Evolutionary conservation across 2,113 vertebrate species (phyloP).

Genomic region (Corythoichthys haematopterus): DNA sequence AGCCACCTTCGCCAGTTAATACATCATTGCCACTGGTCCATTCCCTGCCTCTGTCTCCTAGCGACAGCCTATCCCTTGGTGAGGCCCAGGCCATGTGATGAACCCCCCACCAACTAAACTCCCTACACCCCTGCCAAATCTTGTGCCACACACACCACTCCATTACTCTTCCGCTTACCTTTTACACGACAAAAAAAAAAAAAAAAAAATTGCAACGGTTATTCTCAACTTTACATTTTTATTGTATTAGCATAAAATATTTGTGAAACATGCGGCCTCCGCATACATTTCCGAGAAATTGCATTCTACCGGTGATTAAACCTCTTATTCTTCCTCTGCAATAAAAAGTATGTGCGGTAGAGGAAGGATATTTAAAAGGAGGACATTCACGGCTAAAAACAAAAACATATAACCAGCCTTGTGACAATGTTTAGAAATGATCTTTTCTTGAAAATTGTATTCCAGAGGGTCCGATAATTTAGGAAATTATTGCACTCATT

Average conservation of each 20-base stretch:
- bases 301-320: constrained; percentile 71
- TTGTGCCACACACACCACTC: constrained; percentile 63
- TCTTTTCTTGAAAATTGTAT: constrained; percentile 59
- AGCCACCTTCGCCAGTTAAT: constrained; percentile 88
- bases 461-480: constrained; percentile 40
- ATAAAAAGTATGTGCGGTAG: constrained; percentile 36
- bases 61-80: constrained; percentile 87
- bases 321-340: constrained; percentile 69
- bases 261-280: constrained; percentile 51
- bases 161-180: constrained; percentile 81
- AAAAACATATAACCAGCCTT: constrained; percentile 16
- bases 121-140: constrained; percentile 6
- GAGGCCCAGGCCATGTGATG: constrained; percentile 78
- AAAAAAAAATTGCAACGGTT: constrained; percentile 43
- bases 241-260: constrained; percentile 81
- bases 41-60: constrained; percentile 92
- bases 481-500: constrained; percentile 22
- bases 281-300: constrained; percentile 74
- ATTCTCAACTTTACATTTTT: constrained; percentile 84
- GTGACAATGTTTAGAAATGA: constrained; percentile 33
- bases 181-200: constrained; percentile 57
- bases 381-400: constrained; percentile 56
- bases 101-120: constrained; percentile 32
- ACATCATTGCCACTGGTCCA: constrained; percentile 91
- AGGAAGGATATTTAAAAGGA: constrained; percentile 64